phyloP scores from a whole-genome alignment of 2,113 vertebrate species.

The Odocoileus hemionus region DNA sequence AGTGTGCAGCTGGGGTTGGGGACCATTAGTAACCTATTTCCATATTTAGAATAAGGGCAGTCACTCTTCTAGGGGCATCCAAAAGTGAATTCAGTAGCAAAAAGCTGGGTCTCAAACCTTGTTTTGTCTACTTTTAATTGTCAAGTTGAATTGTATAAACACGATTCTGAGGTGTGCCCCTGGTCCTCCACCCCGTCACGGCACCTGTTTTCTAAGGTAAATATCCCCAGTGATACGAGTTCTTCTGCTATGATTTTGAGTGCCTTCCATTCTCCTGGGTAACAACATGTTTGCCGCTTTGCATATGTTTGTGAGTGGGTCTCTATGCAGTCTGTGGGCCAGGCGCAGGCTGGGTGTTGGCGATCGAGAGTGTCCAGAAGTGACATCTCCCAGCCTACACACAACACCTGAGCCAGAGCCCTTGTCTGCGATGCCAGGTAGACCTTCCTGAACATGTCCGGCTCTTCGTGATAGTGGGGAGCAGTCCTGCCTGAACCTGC shows the following conservation, averaged over 20 bases:
- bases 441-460: background rate
- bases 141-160: background rate
- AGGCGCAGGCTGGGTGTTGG: background rate
- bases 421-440: background rate
- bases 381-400: background rate
- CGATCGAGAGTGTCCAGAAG: background rate
- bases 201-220: background rate
- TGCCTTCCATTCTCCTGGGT: background rate
- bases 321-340: fast-evolving
- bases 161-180: background rate
- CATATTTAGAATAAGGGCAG: background rate
- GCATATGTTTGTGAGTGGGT: background rate
- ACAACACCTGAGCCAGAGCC: background rate
- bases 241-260: background rate
- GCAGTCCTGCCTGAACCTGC: background rate
- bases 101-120: background rate
- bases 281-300: background rate
- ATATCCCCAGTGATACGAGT: background rate
- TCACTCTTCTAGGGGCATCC: background rate
- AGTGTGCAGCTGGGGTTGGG: background rate
- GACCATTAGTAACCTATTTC: background rate
- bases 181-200: fast-evolving
- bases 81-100: background rate
- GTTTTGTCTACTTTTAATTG: background rate
- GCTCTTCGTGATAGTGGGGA: background rate